A percentile compares a stretch with the other conserved stretches of the same genome.
These are phyloP conservation scores for Troides aeacus DNA, from an alignment of 2,888 invertebrate species.

Conservation along the genomic window DNA sequence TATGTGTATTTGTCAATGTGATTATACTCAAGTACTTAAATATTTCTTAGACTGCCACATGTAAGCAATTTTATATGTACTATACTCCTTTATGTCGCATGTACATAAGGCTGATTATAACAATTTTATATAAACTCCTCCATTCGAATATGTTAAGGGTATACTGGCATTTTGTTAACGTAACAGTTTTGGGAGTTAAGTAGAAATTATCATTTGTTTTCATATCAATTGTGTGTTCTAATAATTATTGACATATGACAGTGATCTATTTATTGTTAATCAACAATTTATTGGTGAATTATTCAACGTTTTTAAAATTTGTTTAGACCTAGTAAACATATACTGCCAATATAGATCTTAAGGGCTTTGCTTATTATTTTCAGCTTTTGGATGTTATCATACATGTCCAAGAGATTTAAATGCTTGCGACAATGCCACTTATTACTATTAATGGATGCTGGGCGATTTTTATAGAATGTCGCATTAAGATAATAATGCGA, in stretches of 20 bases:
- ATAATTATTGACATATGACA: slow-evolving; percentile 5
- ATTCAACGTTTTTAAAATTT: slow-evolving; percentile 24
- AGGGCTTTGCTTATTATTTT: slow-evolving; percentile 50
- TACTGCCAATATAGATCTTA: slow-evolving; percentile 60
- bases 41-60: slow-evolving; percentile 47
- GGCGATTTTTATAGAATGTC: neutral
- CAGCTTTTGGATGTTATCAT: slow-evolving; percentile 35
- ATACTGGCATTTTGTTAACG: neutral
- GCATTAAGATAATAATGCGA: neutral
- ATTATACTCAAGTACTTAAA: slow-evolving; percentile 68
- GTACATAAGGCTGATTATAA: slow-evolving; percentile 65
- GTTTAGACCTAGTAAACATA: slow-evolving; percentile 41
- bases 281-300: neutral
- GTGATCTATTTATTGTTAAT: slow-evolving; percentile 12
- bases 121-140: slow-evolving; percentile 41
- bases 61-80: slow-evolving; percentile 48
- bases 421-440: slow-evolving; percentile 12
- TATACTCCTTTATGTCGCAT: slow-evolving; percentile 50
- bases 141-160: slow-evolving; percentile 39
- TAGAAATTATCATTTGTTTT: slow-evolving; percentile 21
- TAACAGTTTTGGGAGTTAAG: slow-evolving; percentile 26
- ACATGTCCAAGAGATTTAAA: slow-evolving; percentile 3
- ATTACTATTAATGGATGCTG: slow-evolving; percentile 10
- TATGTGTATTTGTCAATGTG: slow-evolving; percentile 46
- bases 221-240: slow-evolving; percentile 7